Base-by-base conservation (phyloP, 2,797 vertebrate genomes). In the Linurgus olivaceus region DNA sequence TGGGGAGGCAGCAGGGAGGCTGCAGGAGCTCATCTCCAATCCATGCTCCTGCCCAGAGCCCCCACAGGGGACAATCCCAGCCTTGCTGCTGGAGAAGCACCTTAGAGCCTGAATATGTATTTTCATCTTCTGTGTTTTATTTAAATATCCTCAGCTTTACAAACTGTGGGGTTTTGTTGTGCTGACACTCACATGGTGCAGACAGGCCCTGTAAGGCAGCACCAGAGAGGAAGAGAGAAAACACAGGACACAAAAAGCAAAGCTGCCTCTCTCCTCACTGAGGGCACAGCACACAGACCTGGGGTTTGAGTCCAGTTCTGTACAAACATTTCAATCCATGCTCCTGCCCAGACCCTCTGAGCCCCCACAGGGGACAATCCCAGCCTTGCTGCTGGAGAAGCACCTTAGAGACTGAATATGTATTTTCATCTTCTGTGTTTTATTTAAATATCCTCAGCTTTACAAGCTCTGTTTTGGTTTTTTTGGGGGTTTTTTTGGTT, bases 321-420 rank as follows among this genome's bases (percentile, higher is more conserved):
- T 3, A n/a, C 45, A 28, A 48, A 51, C 0, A 1, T 2, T 13
- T 25, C 4, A 28, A 44, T 33, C 33, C 5, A 0, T 0, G 1
- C 1, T 26, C 33, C 59, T 84, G 58, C 62, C 24, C 13, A 4
- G 9, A 37, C 37, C 37, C 37, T 37, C 37, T 37, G 37, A 11
- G 24, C 16, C 16, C 26, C 25, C 9, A 20, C 25, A 47, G 45
- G 13, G 23, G 45, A 24, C 45, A 47, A 13, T 13, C 45, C 45
- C 45, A 47, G 45, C 45, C 45, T 47, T 47, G 23, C 45, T 47
- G 45, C 45, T 47, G 45, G 45, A 47, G 45, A 47, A 47, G 7
- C 23, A 47, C 45, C 45, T 47, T 24, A 47, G 45, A 47, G 12
- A 13, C 45, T 47, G 7, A 47, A 47, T 24, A 47, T 47, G 23